A percentile compares a stretch with the other conserved stretches of the same genome.
phyloP scores from a whole-genome alignment of 2,888 invertebrate genomes.

The Galerucella nymphaeae region DNA sequence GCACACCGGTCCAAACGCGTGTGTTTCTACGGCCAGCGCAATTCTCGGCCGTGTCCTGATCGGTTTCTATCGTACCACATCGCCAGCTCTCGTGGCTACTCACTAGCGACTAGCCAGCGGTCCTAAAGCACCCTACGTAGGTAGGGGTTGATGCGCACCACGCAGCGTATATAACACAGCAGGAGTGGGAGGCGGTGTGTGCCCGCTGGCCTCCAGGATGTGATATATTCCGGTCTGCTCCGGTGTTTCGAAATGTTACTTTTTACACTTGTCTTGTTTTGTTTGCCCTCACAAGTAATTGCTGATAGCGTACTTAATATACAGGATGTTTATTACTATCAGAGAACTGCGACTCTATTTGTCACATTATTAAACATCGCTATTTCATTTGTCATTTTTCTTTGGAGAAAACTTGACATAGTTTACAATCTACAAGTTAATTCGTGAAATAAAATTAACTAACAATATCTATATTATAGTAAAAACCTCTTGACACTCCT shows the following conservation, averaged over 20 bases:
- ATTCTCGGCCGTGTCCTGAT: conserved; percentile 41
- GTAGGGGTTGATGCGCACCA: conserved; percentile 63
- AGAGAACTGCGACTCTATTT: too few species aligned
- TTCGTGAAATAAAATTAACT: too few species aligned
- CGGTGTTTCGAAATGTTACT: conserved; percentile 44
- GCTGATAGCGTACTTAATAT: neutral
- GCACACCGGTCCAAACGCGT: conserved; percentile 66
- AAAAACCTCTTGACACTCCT: conserved; percentile 10
- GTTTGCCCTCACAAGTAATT: conserved; percentile 4
- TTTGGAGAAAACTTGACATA: too few species aligned
- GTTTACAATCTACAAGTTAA: too few species aligned
- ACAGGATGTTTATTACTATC: too few species aligned
- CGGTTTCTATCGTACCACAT: conserved; percentile 34
- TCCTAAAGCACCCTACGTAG: conserved; percentile 64
- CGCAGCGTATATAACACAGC: conserved; percentile 54
- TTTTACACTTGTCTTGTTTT: conserved; percentile 11
- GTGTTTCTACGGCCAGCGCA: conserved; percentile 60
- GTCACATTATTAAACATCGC: too few species aligned
- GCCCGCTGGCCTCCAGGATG: conserved; percentile 58
- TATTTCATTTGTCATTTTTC: too few species aligned
- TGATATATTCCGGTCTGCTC: conserved; percentile 56
- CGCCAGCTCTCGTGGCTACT: conserved; percentile 59
- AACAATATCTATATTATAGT: too few species aligned
- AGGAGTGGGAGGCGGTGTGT: conserved; percentile 58
- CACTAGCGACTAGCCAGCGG: conserved; percentile 70